Evolutionary conservation across 2,113 vertebrate genomes (phyloP).

Genomic region (Rhabdomys dilectus): DNA sequence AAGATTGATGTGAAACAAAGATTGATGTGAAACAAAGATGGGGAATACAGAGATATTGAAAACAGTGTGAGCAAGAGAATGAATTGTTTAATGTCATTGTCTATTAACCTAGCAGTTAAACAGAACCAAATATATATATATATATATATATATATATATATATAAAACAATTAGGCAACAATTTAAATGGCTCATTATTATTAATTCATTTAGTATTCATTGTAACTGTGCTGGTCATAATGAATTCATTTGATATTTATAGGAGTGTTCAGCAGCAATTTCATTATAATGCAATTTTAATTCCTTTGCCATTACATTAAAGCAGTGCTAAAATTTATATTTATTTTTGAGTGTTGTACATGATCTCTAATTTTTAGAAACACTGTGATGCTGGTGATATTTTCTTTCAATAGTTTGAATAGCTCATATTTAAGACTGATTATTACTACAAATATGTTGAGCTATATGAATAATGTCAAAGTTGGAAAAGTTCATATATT

Average conservation of each 20-base stretch:
- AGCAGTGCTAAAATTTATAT: conserved; percentile 86
- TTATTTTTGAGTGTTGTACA: conserved; percentile 82
- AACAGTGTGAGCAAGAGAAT: conserved; percentile 80
- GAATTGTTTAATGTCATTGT: conserved; percentile 85
- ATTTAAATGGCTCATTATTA: conserved; percentile 89
- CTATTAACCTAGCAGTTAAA: conserved; percentile 89
- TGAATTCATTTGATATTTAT: conserved; percentile 91
- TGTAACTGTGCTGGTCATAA: conserved; percentile 87
- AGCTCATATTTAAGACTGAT: conserved; percentile 42
- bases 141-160: conserved; percentile 90
- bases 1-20: conserved; percentile 58
- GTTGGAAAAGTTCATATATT: not conserved
- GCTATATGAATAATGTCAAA: not conserved
- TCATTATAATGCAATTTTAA: conserved; percentile 89
- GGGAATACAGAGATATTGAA: conserved; percentile 53
- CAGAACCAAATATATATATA: conserved; percentile 88
- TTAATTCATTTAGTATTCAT: conserved; percentile 91
- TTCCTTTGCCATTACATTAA: conserved; percentile 87
- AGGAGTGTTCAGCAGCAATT: conserved; percentile 87
- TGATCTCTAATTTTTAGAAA: conserved; percentile 84
- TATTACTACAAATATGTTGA: not conserved
- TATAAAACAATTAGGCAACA: conserved; percentile 91
- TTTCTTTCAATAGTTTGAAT: conserved; percentile 67
- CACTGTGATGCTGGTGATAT: not conserved
- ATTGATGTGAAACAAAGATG: conserved; percentile 44